Evolutionary conservation across 2,797 vertebrate species (phyloP).

Genomic region (Leuciscus waleckii): DNA sequence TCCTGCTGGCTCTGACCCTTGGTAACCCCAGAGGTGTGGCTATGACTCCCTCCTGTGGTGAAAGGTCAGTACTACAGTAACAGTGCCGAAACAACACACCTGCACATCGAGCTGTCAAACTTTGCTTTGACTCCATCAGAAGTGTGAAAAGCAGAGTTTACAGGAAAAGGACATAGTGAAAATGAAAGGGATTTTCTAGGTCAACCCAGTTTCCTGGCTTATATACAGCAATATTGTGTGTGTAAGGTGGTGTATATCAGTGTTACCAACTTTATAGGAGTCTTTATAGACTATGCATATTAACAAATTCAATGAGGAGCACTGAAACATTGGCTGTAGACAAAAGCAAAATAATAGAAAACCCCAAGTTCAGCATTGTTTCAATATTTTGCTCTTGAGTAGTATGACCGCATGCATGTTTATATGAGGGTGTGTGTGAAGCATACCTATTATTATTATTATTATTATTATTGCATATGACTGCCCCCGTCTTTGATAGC

Average conservation of each 20-base stretch:
- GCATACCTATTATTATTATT: slow-evolving; percentile 53
- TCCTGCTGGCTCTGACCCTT: slow-evolving; percentile 51
- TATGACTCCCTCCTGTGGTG: slow-evolving; percentile 75
- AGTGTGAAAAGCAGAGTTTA: slow-evolving; percentile 59
- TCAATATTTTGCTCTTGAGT: not conserved
- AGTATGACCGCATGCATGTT: slow-evolving; percentile 5
- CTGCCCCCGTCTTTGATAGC: slow-evolving; percentile 65
- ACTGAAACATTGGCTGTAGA: not conserved
- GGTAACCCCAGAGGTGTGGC: slow-evolving; percentile 66
- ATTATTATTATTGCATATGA: slow-evolving; percentile 70
- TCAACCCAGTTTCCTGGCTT: not conserved
- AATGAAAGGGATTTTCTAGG: not conserved
- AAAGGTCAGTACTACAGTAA: slow-evolving; percentile 76
- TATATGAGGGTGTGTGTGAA: slow-evolving; percentile 51
- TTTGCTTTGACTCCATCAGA: slow-evolving; percentile 70
- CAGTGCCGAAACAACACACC: slow-evolving; percentile 67
- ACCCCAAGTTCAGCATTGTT: not conserved
- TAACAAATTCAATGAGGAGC: not conserved
- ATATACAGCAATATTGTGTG: too few species aligned
- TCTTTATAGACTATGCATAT: not conserved
- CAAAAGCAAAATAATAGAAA: not conserved
- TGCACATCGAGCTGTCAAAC: slow-evolving; percentile 23
- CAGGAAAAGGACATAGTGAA: slow-evolving; percentile 13
- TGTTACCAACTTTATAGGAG: not conserved
- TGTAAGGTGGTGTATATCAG: too few species aligned